These are phyloP conservation scores for Sander lucioperca DNA, from an alignment of 2,113 vertebrate species.

Conservation along the genomic window DNA sequence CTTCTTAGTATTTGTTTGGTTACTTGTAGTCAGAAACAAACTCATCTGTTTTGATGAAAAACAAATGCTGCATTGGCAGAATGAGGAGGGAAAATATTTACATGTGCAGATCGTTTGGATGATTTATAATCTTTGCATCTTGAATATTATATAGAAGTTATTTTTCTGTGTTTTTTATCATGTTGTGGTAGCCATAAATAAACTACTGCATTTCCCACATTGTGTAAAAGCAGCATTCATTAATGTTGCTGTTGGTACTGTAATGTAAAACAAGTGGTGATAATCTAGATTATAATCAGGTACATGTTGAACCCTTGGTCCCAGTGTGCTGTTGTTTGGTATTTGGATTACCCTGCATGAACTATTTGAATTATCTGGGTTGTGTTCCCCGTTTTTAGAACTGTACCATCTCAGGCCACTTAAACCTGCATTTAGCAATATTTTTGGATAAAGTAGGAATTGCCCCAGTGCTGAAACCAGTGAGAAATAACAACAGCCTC, in stretches of 20 bases:
- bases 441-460: neutral
- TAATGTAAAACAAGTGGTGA: no score
- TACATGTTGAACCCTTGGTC: neutral
- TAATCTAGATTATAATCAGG: neutral
- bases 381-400: neutral
- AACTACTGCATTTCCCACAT: neutral
- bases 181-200: neutral
- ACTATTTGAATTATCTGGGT: neutral
- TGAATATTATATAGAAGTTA: neutral
- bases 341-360: conserved; percentile 16
- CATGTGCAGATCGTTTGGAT: neutral
- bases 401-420: no score
- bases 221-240: neutral
- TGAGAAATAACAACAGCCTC: neutral
- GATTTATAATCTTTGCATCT: neutral
- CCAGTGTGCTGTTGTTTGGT: neutral
- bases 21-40: neutral
- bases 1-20: neutral
- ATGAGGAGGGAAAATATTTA: neutral
- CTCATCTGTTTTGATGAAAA: neutral
- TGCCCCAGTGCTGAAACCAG: neutral
- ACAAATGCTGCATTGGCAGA: neutral
- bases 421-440: neutral
- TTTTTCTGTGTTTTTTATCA: neutral
- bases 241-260: neutral